Base-by-base conservation (phyloP, 2,113 vertebrate genomes). In the Setophaga coronata region DNA sequence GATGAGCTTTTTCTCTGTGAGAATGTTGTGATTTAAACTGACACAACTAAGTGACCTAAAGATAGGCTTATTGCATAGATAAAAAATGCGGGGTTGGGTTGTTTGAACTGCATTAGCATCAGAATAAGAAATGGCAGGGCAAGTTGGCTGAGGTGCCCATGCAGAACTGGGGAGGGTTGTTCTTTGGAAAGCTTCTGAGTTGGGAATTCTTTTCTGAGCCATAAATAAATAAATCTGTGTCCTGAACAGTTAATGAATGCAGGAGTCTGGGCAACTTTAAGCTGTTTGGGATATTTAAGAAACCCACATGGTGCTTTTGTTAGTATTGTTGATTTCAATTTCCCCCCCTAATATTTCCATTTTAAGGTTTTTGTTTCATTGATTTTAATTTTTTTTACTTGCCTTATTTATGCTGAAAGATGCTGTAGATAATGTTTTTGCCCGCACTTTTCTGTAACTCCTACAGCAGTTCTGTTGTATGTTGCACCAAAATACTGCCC, bases 101-200 rank as follows among this genome's bases (percentile, higher is more conserved):
- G 92, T 94, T 97, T 97, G 96, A 97, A 96, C 71, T 94, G 18
- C 57, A 96, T 97, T 97, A 97, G 87, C 95, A 96, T 97, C 62
- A 93, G 89, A 97, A 97, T 97, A 88, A 77, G 89, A 87, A 66
- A 86, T 16, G 61, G 65, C 72, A 82, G 71, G 57, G 83, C 8
- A 34, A 87, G 58, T 70, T 90, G 91, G 87, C 82, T 3, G 82
- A 80, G 89, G 57, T 92, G 87, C 82, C 74, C 95, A 91, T 96
- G 89, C 78, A 92, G 94, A 95, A 96, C 93, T 94, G 90, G 83
- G 34, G 56, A 91, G 36, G 14, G 45, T 60, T 91, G 58, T 95
- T 89, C 77, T 96, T 94, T 94, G 95, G 84, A 95, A 88, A 91
- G 66, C 25, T 61, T 82, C 42, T 1, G 65, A 90, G 67, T 76